Evolutionary conservation across 2,113 vertebrate species (phyloP).

Genomic region (Pterocles gutturalis): DNA sequence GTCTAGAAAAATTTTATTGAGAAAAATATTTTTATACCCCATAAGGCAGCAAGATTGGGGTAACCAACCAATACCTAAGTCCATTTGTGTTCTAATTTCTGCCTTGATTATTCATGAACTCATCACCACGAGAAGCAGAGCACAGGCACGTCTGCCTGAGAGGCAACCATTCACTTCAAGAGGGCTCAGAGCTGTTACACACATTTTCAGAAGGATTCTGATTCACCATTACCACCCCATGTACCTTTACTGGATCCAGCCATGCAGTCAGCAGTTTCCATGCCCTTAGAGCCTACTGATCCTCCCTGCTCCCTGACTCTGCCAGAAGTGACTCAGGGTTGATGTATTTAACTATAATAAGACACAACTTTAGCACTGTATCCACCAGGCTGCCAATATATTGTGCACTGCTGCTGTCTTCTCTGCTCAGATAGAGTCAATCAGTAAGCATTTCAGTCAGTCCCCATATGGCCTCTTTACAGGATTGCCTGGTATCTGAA

Average conservation of each 20-base stretch:
- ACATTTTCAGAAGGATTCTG: constrained; percentile 35
- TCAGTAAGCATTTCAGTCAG: constrained; percentile 38
- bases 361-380: constrained; percentile 67
- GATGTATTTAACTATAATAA: constrained; percentile 67
- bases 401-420: neutral
- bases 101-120: constrained; percentile 54
- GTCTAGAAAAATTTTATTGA: neutral
- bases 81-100: neutral
- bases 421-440: neutral
- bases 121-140: constrained; percentile 45
- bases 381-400: constrained; percentile 59
- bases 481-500: neutral
- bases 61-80: neutral
- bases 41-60: neutral
- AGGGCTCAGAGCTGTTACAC: constrained; percentile 57
- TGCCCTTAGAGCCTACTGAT: constrained; percentile 8
- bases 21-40: neutral
- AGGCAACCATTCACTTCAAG: constrained; percentile 63
- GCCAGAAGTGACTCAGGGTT: constrained; percentile 35
- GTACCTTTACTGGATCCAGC: neutral
- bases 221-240: constrained; percentile 53
- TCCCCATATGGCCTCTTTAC: neutral
- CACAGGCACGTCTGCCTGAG: constrained; percentile 55
- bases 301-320: constrained; percentile 26
- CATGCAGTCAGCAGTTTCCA: neutral